phyloP scores from a whole-genome alignment of 2,888 invertebrate genomes.

The Noctua fimbriata region DNA sequence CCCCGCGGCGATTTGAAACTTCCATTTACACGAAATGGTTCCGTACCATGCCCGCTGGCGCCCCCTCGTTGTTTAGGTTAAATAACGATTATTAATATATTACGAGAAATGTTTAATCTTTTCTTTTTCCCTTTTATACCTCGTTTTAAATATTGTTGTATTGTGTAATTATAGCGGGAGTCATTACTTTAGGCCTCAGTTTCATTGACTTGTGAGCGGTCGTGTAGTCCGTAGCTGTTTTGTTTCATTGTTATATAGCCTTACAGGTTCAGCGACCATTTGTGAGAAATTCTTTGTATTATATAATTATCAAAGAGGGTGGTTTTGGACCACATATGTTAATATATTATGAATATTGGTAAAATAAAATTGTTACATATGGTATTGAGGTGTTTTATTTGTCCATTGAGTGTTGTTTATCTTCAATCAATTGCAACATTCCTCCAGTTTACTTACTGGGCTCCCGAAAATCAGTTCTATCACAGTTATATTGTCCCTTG shows the following conservation, averaged over 20 bases:
- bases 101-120: slow-evolving; percentile 82
- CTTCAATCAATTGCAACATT: not conserved
- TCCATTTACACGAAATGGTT: slow-evolving; percentile 58
- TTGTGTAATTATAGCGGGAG: slow-evolving; percentile 75
- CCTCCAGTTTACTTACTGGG: not conserved
- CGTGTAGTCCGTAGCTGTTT: slow-evolving; percentile 80
- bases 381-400: slow-evolving; percentile 77
- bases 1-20: slow-evolving; percentile 49
- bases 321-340: slow-evolving; percentile 90
- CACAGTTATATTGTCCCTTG: not conserved
- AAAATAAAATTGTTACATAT: slow-evolving; percentile 90
- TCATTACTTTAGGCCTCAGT: slow-evolving; percentile 77
- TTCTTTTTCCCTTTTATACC: slow-evolving; percentile 83
- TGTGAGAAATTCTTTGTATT: slow-evolving; percentile 89
- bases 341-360: slow-evolving; percentile 91
- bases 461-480: not conserved
- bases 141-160: slow-evolving; percentile 84
- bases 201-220: slow-evolving; percentile 76
- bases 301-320: slow-evolving; percentile 89
- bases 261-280: slow-evolving; percentile 86
- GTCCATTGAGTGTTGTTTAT: not conserved
- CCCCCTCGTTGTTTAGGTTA: slow-evolving; percentile 78
- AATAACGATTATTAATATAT: slow-evolving; percentile 83
- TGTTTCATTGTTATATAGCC: slow-evolving; percentile 85
- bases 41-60: slow-evolving; percentile 63